These are phyloP conservation scores for Pseudomyrmex gracilis DNA, from an alignment of 1,140 invertebrate genomes.

Conservation along the genomic window DNA sequence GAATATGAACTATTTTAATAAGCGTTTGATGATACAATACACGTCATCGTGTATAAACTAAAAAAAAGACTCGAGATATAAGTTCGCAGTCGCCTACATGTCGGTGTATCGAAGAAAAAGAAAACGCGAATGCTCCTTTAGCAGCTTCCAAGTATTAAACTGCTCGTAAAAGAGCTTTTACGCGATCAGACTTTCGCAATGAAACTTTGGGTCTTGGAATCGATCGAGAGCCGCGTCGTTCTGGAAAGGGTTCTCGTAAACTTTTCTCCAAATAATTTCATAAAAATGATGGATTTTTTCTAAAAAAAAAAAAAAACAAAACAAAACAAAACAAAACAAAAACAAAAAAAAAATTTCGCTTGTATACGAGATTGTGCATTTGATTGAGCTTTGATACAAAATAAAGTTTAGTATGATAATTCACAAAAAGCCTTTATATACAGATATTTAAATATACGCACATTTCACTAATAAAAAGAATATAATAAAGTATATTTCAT, in stretches of 20 bases:
- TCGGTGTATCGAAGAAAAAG: conserved; percentile 15
- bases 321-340: no score
- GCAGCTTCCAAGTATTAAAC: conserved; percentile 57
- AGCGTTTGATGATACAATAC: conserved; percentile 7
- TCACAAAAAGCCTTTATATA: background rate
- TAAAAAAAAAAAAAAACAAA: conserved; percentile 5
- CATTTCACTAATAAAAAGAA: background rate
- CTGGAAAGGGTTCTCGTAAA: conserved; percentile 43
- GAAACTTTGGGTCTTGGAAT: conserved; percentile 61
- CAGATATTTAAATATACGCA: background rate
- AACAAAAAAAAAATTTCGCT: background rate
- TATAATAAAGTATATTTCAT: background rate
- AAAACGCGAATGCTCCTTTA: conserved; percentile 31
- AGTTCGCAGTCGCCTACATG: conserved; percentile 22
- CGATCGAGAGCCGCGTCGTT: conserved; percentile 42
- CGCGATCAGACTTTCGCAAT: conserved; percentile 69
- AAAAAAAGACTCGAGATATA: conserved; percentile 43
- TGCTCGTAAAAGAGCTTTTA: conserved; percentile 69
- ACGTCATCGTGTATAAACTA: conserved; percentile 11
- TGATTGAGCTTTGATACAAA: background rate
- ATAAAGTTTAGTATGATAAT: background rate
- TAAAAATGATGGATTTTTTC: conserved; percentile 34
- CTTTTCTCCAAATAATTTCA: conserved; percentile 48
- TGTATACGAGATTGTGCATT: conserved; percentile 13
- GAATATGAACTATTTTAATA: conserved; percentile 29